These are phyloP conservation scores for Tanytarsus gracilentus DNA, from an alignment of 2,888 invertebrate genomes.

Conservation along the genomic window DNA sequence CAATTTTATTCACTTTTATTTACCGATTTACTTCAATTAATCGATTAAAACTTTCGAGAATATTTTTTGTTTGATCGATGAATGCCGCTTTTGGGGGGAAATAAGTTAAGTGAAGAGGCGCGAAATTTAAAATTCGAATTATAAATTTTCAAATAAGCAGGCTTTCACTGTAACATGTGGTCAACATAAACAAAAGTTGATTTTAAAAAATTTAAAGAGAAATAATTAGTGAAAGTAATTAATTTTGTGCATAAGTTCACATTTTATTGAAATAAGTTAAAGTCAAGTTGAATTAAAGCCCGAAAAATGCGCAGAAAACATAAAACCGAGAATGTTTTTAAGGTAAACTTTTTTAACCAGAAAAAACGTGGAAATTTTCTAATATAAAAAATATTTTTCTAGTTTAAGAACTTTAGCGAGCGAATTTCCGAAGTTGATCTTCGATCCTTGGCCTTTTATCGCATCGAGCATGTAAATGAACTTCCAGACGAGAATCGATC, in stretches of 20 bases:
- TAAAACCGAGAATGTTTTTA: constrained; percentile 25
- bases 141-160: too few species aligned
- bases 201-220: too few species aligned
- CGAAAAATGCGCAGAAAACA: constrained; percentile 15
- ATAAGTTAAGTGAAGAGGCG: too few species aligned
- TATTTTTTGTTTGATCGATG: too few species aligned
- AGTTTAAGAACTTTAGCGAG: constrained; percentile 84
- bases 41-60: too few species aligned
- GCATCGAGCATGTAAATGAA: constrained; percentile 66
- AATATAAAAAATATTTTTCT: constrained; percentile 35
- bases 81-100: too few species aligned
- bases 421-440: constrained; percentile 77
- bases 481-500: constrained; percentile 60
- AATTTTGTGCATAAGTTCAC: not conserved
- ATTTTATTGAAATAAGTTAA: not conserved
- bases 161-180: too few species aligned
- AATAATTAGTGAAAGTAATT: too few species aligned
- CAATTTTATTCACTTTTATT: too few species aligned
- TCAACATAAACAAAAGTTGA: too few species aligned
- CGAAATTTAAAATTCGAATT: too few species aligned
- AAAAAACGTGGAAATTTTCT: not conserved
- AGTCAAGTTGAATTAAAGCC: not conserved
- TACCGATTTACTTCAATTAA: too few species aligned
- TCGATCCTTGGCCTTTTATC: constrained; percentile 70
- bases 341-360: constrained; percentile 3